A percentile compares a stretch with the other conserved stretches of the same genome.
phyloP scores from a whole-genome alignment of 2,797 vertebrate genomes.

The Luscinia luscinia region DNA sequence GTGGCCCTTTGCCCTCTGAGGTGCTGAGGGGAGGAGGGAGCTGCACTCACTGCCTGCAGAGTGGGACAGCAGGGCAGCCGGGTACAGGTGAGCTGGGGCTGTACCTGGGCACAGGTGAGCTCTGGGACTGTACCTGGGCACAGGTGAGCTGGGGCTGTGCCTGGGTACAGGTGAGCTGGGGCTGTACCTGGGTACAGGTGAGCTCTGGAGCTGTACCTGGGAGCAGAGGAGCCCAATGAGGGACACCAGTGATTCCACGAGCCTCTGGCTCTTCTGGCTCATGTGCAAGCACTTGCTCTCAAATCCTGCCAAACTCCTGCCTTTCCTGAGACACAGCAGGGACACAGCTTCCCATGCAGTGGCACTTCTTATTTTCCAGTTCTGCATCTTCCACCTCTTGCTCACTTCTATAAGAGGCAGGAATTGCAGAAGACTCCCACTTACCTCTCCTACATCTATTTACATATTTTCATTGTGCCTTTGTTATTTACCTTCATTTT shows the following conservation, averaged over 20 bases:
- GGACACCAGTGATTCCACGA: background rate
- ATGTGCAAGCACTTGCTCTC: rapidly evolving
- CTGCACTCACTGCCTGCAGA: conserved; percentile 49
- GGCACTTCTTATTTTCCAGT: background rate
- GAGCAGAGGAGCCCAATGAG: rapidly evolving
- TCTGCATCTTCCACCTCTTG: background rate
- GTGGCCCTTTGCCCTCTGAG: conserved; percentile 62
- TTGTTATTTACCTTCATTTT: background rate
- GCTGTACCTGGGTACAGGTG: too few species aligned
- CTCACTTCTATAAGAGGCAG: background rate
- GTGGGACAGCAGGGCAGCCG: conserved; percentile 65
- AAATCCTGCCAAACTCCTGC: background rate
- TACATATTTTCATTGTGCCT: background rate
- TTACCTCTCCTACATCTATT: background rate
- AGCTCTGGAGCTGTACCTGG: too few species aligned
- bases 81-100: background rate
- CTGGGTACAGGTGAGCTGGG: too few species aligned
- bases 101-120: too few species aligned
- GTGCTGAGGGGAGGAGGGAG: conserved; percentile 44
- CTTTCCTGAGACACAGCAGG: background rate
- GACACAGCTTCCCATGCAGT: rapidly evolving
- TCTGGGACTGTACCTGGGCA: background rate
- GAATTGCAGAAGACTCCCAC: background rate
- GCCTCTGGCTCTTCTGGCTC: background rate
- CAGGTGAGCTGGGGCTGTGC: too few species aligned